phyloP scores from a whole-genome alignment of 2,113 vertebrate genomes.

The Sisor rabdophorus region DNA sequence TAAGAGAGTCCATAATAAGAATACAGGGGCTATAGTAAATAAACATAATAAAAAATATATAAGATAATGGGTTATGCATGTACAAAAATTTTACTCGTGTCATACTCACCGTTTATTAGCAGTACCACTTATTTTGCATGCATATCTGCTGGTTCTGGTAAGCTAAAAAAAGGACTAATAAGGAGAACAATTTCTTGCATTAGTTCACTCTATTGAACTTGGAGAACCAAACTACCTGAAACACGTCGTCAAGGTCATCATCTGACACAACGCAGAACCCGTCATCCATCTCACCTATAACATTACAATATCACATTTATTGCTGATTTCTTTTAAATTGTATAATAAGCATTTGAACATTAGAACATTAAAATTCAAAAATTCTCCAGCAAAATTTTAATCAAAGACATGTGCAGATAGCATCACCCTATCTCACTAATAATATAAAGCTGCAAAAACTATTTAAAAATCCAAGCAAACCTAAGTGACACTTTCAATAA shows the following conservation, averaged over 20 bases:
- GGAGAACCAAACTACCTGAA: conserved; percentile 27
- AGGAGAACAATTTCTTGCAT: neutral
- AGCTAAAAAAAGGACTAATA: conserved; percentile 5
- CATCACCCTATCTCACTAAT: neutral
- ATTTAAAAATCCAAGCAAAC: no score
- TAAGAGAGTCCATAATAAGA: conserved; percentile 84
- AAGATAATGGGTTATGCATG: neutral
- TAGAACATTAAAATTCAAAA: neutral
- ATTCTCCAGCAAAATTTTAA: no score
- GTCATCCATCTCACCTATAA: conserved; percentile 11
- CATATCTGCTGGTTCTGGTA: neutral
- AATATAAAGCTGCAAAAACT: no score
- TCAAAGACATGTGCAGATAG: neutral
- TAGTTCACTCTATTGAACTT: neutral
- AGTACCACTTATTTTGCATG: neutral
- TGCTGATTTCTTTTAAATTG: neutral
- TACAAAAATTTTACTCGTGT: neutral
- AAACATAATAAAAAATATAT: neutral
- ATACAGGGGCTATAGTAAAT: conserved; percentile 76
- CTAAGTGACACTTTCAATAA: no score
- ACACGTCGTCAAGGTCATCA: conserved; percentile 27
- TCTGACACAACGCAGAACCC: conserved; percentile 26
- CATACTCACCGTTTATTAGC: conserved; percentile 18
- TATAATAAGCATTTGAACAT: neutral
- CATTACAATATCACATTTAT: no score